phyloP scores from a whole-genome alignment of 2,888 invertebrate species.

The Ophioninae sp. region DNA sequence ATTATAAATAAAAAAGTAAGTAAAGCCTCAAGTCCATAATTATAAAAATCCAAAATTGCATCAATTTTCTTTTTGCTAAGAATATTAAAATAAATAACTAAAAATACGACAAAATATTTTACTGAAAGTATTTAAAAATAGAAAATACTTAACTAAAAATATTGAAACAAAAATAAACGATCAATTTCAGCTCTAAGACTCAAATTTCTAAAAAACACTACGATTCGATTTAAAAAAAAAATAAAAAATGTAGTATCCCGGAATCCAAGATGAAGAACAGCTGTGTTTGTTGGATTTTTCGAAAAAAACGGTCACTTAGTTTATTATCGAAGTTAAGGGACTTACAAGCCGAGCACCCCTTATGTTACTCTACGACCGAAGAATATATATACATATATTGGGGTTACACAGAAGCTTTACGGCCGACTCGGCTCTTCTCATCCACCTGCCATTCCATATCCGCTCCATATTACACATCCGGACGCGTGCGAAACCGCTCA shows the following conservation, averaged over 20 bases:
- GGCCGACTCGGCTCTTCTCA: conserved; percentile 56
- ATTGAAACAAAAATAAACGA: no score
- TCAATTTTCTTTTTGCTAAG: no score
- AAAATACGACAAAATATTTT: no score
- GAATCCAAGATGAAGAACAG: neutral
- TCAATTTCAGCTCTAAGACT: no score
- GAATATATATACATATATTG: conserved; percentile 18
- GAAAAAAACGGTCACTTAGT: neutral
- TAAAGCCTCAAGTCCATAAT: no score
- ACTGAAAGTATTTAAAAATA: no score
- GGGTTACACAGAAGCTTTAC: conserved; percentile 45
- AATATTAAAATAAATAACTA: no score
- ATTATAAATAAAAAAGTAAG: no score
- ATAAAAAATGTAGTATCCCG: neutral
- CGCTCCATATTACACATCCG: conserved; percentile 61
- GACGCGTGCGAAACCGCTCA: conserved; percentile 59
- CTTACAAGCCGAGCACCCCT: conserved; percentile 13
- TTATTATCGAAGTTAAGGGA: neutral
- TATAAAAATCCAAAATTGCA: no score
- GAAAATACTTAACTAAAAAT: no score
- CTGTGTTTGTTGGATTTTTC: neutral
- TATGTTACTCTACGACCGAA: conserved; percentile 12
- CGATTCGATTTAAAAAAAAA: neutral
- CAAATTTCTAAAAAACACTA: neutral
- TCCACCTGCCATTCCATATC: conserved; percentile 63